phyloP scores from a whole-genome alignment of 1,140 invertebrate species.

The Drosophila obscura region DNA sequence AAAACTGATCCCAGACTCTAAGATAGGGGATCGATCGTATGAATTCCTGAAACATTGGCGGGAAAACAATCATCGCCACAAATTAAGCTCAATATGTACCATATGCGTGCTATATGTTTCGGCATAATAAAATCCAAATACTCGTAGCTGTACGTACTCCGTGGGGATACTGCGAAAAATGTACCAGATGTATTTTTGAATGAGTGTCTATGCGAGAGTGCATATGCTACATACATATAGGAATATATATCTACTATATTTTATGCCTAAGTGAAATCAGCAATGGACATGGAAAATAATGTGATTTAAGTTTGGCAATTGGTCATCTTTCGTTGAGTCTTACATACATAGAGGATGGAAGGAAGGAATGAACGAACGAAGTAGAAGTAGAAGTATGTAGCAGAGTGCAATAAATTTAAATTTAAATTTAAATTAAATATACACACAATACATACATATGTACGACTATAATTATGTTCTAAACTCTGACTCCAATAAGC shows the following conservation, averaged over 20 bases:
- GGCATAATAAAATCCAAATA: constrained; percentile 1
- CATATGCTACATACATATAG: not conserved
- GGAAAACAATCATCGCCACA: constrained; percentile 6
- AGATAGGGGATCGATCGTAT: not conserved
- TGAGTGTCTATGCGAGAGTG: constrained; percentile 16
- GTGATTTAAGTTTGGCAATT: constrained; percentile 30
- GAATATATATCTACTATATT: constrained; percentile 12
- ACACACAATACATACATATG: constrained; percentile 23
- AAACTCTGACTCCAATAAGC: constrained; percentile 29
- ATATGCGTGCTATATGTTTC: not conserved
- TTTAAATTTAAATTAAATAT: not conserved
- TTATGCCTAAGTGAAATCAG: constrained; percentile 18
- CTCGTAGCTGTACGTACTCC: constrained; percentile 1
- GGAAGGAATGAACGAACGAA: not conserved
- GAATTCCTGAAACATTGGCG: constrained; percentile 16
- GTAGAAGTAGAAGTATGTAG: no score
- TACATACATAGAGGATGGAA: not conserved
- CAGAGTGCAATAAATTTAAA: no score
- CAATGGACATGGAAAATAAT: constrained; percentile 26
- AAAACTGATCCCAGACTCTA: constrained; percentile 17
- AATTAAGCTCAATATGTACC: constrained; percentile 23
- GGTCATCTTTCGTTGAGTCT: constrained; percentile 22
- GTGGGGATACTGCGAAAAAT: not conserved
- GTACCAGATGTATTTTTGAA: constrained; percentile 23
- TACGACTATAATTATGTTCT: constrained; percentile 27